Base-by-base conservation (phyloP, 2,888 invertebrate genomes). In the Drosophila rubida region DNA sequence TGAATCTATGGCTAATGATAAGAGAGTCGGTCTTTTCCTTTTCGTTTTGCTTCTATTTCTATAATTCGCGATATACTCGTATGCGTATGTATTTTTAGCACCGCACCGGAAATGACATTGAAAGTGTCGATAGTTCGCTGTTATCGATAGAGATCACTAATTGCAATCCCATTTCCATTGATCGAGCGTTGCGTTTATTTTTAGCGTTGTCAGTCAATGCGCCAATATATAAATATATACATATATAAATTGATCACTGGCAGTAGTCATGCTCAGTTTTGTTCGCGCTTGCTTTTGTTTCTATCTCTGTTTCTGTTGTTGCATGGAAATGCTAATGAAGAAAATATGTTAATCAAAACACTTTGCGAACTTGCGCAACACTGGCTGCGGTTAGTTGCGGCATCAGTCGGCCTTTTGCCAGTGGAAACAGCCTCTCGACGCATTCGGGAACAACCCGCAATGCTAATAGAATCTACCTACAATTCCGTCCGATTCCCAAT, bases 61-160 rank as follows among this genome's bases (percentile, higher is more conserved):
- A 11, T n/a, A n/a, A n/a, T n/a, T n/a, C n/a, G n/a, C n/a, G n/a
- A 30, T 3, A 30, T 30, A 11, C 1, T 9, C 9, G 7, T 30
- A 30, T 30, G 23, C 5, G 6, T 23, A 0, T 23, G 25, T 72
- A 69, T 69, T 55, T 77, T 61, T 73, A 78, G 78, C 78, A 62
- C 23, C 23, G 23, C 23, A 30, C 67, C 74, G 74, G 74, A 74
- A 74, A 57, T 74, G 74, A 13, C 78, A 73, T 74, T 74, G 74
- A 67, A 32, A 6, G 9, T 60, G 19, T 62, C 74, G 78, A 74
- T 74, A 59, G 58, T 42, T 42, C 44, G 32, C 9, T 22, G 48
- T 45, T 78, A 67, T 62, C 62, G 51, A 67, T 73, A 57, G 37
- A 32, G 32, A n/a, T 46, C 35, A 37, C 35, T 49, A 7, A 16